Evolutionary conservation across 2,113 vertebrate species (phyloP), one percentile per base, ranked within the genome.

Genomic region (Lates calcarifer): DNA sequence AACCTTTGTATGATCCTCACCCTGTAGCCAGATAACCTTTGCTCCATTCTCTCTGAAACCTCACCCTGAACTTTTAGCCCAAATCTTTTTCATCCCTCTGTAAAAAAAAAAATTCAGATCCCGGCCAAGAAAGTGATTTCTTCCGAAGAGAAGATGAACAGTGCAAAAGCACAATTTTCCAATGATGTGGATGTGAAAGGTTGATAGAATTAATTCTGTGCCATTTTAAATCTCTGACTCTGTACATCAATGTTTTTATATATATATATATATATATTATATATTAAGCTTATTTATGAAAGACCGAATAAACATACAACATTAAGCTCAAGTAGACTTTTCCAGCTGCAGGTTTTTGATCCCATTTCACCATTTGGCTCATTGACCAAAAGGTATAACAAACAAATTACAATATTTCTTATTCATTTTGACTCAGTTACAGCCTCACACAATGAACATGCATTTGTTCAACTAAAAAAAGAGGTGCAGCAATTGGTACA

Each of bases 11-110:
- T 75, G 55, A 81, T 77, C 73, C 3, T 13, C 3, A 24, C 14
- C 35, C 39, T 39, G 47, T 26, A 26, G 17, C 28, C 5, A 15
- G 29, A 17, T 82, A 64, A 76, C 65, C 62, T 63, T 43, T 7
- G 3, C 64, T 18, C 28, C 0, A 3, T 39, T 70, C 18, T 7
- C 43, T 76, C 22, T 57, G 22, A 68, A 66, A 33, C 45, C n/a
- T 53, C 5, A 9, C 63, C 60, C 29, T 83, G 75, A 85, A 80
- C 84, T 76, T 79, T 82, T 14, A 17, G 35, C 74, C 45, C 62
- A 79, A 39, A 83, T 78, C 29, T 74, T 71, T 56, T 71, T 57
- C 35, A 56, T 86, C 31, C 43, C 55, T 56, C 64, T 39, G 56
- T 78, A 35, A 83, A n/a, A n/a, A n/a, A n/a, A n/a, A n/a, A n/a